Percentiles rank a stretch among this genome's conserved stretches.
These are phyloP conservation scores for Hydropotes inermis DNA, from an alignment of 2,113 vertebrate genomes.

Conservation along the genomic window DNA sequence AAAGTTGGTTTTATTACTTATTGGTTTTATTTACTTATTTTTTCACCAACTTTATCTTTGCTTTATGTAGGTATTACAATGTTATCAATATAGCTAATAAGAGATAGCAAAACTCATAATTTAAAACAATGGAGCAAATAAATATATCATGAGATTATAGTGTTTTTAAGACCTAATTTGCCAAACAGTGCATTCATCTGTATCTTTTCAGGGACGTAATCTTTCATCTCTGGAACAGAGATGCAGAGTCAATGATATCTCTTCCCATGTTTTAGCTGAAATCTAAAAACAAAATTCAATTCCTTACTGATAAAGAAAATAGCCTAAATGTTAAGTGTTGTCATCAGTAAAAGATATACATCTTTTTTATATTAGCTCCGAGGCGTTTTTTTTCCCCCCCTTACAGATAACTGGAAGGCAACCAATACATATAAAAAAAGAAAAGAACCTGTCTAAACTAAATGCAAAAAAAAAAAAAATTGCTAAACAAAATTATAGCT, in stretches of 20 bases:
- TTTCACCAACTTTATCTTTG: background rate
- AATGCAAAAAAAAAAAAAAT: background rate
- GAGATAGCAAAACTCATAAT: background rate
- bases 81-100: background rate
- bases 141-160: background rate
- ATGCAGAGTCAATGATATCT: background rate
- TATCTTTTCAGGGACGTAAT: background rate
- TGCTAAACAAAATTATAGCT: background rate
- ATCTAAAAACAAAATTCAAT: background rate
- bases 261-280: background rate
- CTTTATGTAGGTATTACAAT: background rate
- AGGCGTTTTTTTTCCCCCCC: background rate
- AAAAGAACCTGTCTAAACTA: background rate
- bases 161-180: background rate
- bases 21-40: conserved; percentile 6
- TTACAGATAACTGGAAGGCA: background rate
- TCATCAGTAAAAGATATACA: background rate
- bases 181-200: background rate
- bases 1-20: conserved; percentile 1
- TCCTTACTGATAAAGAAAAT: background rate
- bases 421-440: background rate
- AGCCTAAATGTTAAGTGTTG: background rate
- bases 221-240: background rate
- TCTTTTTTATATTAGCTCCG: background rate
- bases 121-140: background rate